These are phyloP conservation scores for Papio anubis DNA, from an alignment of 2,113 vertebrate genomes.

Conservation along the genomic window DNA sequence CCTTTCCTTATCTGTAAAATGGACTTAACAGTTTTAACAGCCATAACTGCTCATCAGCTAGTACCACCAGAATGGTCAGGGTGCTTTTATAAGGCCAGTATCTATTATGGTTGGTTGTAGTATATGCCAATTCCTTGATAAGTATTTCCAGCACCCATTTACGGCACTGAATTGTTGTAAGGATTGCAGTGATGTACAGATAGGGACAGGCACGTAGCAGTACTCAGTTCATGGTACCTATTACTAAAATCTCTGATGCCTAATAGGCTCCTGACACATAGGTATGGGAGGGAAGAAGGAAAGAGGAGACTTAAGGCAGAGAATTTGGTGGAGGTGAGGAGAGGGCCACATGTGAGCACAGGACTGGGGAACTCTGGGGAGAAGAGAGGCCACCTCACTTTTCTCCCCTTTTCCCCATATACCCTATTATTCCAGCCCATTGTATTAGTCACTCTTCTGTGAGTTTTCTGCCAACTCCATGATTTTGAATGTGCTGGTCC, in stretches of 20 bases:
- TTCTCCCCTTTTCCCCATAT: neutral
- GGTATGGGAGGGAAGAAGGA: neutral
- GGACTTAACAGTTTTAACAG: neutral
- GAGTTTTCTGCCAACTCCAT: neutral
- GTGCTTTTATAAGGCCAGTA: neutral
- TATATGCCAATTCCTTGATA: fast-evolving
- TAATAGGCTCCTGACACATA: neutral
- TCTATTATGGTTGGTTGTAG: too few relatives aligned
- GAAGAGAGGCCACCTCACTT: neutral
- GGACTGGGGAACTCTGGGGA: too few relatives aligned
- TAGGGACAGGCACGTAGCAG: neutral
- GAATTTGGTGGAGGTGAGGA: neutral
- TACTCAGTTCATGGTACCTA: neutral
- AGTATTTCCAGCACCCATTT: neutral
- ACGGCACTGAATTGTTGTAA: neutral
- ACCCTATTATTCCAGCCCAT: neutral
- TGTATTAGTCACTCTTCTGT: neutral
- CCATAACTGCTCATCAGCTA: neutral
- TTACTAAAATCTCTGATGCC: too few relatives aligned
- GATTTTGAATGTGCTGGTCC: neutral
- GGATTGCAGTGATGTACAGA: neutral
- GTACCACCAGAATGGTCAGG: neutral
- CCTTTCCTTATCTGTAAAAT: neutral
- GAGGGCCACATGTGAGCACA: neutral
- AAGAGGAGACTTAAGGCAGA: neutral